phyloP scores from a whole-genome alignment of 2,113 vertebrate genomes.

The Rhea pennata region DNA sequence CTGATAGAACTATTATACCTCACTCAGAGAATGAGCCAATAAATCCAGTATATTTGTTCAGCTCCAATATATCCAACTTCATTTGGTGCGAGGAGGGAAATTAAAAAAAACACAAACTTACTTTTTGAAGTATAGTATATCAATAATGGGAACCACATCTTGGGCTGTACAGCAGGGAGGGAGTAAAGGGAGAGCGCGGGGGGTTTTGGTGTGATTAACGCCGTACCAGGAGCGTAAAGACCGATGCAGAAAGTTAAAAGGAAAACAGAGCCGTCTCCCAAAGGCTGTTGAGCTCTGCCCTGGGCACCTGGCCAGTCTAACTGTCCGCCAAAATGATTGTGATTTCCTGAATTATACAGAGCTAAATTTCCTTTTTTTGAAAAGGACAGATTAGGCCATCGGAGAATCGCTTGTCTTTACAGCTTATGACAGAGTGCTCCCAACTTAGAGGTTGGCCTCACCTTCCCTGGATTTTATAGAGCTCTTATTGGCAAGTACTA shows the following conservation, averaged over 20 bases:
- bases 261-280: neutral
- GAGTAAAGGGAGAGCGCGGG: neutral
- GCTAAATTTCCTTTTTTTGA: constrained; percentile 55
- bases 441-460: constrained; percentile 60
- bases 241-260: neutral
- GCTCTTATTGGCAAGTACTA: constrained; percentile 64
- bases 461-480: constrained; percentile 66
- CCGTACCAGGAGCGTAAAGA: neutral
- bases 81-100: constrained; percentile 29
- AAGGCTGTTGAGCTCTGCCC: constrained; percentile 45
- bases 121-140: neutral
- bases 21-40: neutral
- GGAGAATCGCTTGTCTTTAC: constrained; percentile 56
- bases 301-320: constrained; percentile 43
- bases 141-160: neutral
- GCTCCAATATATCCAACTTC: neutral
- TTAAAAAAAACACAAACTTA: neutral
- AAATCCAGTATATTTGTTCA: constrained; percentile 36
- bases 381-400: constrained; percentile 56
- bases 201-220: neutral
- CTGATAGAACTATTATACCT: neutral
- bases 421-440: constrained; percentile 42
- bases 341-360: constrained; percentile 58
- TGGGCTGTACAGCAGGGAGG: neutral
- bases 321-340: constrained; percentile 8